A percentile compares a stretch with the other conserved stretches of the same genome.
These are phyloP conservation scores for Chloebia gouldiae DNA, from an alignment of 2,113 vertebrate species.

Conservation along the genomic window DNA sequence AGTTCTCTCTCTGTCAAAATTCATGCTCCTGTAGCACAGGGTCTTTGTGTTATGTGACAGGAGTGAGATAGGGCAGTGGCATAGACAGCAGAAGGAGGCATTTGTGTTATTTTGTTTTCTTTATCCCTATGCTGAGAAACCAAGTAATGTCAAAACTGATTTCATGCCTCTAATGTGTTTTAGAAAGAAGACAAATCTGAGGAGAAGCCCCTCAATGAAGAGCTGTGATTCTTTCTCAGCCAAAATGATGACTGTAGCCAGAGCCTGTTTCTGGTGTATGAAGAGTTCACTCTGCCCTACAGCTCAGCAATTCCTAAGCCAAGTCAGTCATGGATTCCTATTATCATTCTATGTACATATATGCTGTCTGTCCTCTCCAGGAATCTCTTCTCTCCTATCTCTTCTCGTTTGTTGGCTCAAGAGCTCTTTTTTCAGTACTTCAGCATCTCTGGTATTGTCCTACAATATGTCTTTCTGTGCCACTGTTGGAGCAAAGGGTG, in stretches of 20 bases:
- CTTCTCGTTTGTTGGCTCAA: not conserved
- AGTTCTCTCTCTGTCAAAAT: not conserved
- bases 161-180: slow-evolving; percentile 37
- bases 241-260: not conserved
- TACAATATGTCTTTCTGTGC: not conserved
- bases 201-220: slow-evolving; percentile 53
- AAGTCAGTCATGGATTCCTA: not conserved
- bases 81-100: not conserved
- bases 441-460: not conserved
- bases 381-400: not conserved
- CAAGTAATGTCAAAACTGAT: not conserved
- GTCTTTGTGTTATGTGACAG: not conserved
- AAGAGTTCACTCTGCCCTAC: not conserved
- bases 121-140: not conserved
- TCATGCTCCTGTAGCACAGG: not conserved
- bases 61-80: not conserved
- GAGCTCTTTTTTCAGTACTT: not conserved
- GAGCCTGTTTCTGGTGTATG: not conserved
- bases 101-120: not conserved
- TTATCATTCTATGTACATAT: not conserved
- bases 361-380: not conserved
- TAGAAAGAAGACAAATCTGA: slow-evolving; percentile 60
- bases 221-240: slow-evolving; percentile 62
- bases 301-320: not conserved
- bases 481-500: not conserved